Evolutionary conservation across 2,797 vertebrate genomes (phyloP).

Genomic region (Uromys caudimaculatus): DNA sequence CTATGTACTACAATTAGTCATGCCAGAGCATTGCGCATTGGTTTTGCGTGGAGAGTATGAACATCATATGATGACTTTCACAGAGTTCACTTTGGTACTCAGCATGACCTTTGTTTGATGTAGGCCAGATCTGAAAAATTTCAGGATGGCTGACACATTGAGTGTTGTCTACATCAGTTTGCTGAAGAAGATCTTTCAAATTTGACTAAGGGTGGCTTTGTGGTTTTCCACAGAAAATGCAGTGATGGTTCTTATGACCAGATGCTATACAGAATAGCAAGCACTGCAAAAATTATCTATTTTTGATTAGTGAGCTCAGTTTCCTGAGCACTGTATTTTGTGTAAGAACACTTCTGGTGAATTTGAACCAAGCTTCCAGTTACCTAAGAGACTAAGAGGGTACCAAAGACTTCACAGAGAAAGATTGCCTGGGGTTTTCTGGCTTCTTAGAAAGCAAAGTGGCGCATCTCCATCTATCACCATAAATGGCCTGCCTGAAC

Average conservation of each 20-base stretch:
- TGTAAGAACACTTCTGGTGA: not conserved
- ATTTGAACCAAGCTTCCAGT: not conserved
- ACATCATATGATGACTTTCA: not conserved
- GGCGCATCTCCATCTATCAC: slow-evolving; percentile 85
- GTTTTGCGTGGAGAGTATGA: not conserved
- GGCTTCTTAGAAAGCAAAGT: slow-evolving; percentile 84
- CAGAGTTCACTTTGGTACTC: not conserved
- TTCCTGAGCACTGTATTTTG: not conserved
- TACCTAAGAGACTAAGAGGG: not conserved
- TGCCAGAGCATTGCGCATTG: not conserved
- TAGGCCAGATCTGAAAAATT: not conserved
- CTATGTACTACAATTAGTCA: not conserved
- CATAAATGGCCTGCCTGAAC: slow-evolving; percentile 85
- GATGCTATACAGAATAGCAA: not conserved
- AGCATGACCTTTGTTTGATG: not conserved
- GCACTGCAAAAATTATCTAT: too few species aligned
- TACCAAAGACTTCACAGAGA: slow-evolving; percentile 57
- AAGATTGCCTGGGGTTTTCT: not conserved
- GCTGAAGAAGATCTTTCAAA: not conserved
- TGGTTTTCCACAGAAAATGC: not conserved
- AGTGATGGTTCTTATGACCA: not conserved
- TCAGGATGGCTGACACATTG: not conserved
- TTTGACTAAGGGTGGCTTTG: not conserved
- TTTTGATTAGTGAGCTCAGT: not conserved
- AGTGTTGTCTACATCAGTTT: not conserved